These are phyloP conservation scores for Drosophila stalkeri DNA, from an alignment of 2,888 invertebrate genomes.

Conservation along the genomic window DNA sequence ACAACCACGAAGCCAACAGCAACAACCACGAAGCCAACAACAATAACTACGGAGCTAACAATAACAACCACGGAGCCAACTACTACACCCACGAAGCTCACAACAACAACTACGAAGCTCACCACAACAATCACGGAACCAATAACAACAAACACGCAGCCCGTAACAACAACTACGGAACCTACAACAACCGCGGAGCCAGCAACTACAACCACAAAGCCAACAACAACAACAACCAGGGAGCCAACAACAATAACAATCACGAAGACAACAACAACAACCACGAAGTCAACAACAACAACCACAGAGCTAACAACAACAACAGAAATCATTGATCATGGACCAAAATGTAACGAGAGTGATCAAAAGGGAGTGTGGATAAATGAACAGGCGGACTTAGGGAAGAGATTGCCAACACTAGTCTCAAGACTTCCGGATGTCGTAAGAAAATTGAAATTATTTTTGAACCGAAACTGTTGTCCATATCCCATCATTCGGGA, in stretches of 20 bases:
- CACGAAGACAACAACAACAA: background rate
- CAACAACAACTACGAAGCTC: too few species aligned
- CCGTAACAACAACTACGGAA: background rate
- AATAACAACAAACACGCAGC: background rate
- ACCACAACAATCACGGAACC: background rate
- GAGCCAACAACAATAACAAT: too few species aligned
- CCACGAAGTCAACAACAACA: background rate
- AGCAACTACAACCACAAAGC: too few species aligned
- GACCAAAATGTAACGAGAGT: background rate
- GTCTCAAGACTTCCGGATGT: background rate
- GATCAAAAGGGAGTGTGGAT: conserved; percentile 39
- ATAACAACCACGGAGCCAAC: too few species aligned
- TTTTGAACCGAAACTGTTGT: conserved; percentile 30
- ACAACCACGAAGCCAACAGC: too few species aligned
- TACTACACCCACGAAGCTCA: too few species aligned
- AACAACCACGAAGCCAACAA: too few species aligned
- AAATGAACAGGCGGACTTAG: conserved; percentile 11
- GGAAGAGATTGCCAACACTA: background rate
- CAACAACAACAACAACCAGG: too few species aligned
- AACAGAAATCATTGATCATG: background rate
- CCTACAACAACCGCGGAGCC: too few species aligned
- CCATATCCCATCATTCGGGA: conserved; percentile 47
- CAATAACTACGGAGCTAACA: too few species aligned
- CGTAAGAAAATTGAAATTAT: background rate
- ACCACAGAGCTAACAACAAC: background rate